Evolutionary conservation across 2,888 invertebrate genomes (phyloP).

Genomic region (Sphaerophoria taeniata): DNA sequence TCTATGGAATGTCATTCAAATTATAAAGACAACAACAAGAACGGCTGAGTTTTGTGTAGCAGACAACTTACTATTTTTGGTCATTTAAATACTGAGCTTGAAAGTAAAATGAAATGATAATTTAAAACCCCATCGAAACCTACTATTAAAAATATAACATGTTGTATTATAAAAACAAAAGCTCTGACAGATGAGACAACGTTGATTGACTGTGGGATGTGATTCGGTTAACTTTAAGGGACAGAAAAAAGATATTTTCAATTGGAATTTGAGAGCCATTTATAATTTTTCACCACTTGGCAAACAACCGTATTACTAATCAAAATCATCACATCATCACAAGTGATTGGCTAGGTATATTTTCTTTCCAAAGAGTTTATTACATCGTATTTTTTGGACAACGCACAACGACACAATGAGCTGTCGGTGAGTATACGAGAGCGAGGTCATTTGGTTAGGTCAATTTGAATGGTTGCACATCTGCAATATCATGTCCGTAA

Average conservation of each 20-base stretch:
- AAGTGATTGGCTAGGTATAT: neutral
- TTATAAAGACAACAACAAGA: neutral
- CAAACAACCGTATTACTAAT: constrained; percentile 39
- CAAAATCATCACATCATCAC: constrained; percentile 1
- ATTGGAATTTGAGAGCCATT: constrained; percentile 7
- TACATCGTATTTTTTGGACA: constrained; percentile 46
- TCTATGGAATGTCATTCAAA: constrained; percentile 17
- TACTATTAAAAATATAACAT: constrained; percentile 4
- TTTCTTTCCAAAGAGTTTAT: constrained; percentile 45
- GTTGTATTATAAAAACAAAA: too few relatives aligned
- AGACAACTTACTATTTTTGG: constrained; percentile 35
- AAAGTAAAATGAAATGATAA: neutral
- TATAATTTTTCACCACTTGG: constrained; percentile 6
- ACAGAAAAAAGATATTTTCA: constrained; percentile 9
- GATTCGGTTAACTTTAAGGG: neutral
- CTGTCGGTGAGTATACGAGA: neutral
- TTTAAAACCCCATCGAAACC: neutral
- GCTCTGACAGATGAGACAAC: neutral
- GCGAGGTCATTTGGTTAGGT: constrained; percentile 48
- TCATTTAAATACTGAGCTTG: constrained; percentile 1
- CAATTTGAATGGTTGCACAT: constrained; percentile 38
- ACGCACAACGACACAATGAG: neutral
- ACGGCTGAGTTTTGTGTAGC: neutral
- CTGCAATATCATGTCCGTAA: constrained; percentile 59
- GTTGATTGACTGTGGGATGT: neutral